Conservation (phyloP, 2,113 vertebrate species). For the Callorhinus ursinus region DNA sequence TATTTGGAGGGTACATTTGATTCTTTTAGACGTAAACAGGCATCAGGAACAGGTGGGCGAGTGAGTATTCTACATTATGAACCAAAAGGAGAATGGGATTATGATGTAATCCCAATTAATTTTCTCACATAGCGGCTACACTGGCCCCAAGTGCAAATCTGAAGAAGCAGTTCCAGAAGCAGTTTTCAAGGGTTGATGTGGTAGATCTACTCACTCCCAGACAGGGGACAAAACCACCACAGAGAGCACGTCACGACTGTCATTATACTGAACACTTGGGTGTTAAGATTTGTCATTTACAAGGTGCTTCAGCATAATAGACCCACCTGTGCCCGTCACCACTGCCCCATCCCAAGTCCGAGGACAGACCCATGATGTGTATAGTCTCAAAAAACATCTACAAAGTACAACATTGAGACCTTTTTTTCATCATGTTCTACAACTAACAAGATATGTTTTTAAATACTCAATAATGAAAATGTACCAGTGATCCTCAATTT, state of each 20-base stretch:
- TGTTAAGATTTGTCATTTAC: not conserved
- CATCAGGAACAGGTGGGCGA: not conserved
- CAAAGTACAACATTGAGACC: not conserved
- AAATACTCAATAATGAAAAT: not conserved
- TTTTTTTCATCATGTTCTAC: not conserved
- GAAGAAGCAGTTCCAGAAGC: not conserved
- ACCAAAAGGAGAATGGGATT: not conserved
- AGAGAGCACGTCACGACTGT: not conserved
- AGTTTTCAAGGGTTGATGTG: not conserved
- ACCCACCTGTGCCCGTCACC: not conserved
- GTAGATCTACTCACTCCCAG: not conserved
- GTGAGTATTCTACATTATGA: not conserved
- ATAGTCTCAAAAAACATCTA: not conserved
- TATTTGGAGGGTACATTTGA: constrained; percentile 30
- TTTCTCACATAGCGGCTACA: not conserved
- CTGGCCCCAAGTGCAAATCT: not conserved
- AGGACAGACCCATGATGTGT: not conserved
- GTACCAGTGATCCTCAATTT: not conserved
- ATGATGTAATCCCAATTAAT: not conserved
- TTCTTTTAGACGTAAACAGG: not conserved
- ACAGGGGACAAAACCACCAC: not conserved
- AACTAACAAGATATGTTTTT: not conserved
- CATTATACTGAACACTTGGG: not conserved
- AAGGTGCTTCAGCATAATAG: rapidly evolving
- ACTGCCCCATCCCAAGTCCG: not conserved